Percentiles rank a stretch among this genome's conserved stretches.
Conservation (phyloP, 2,888 invertebrate genomes). For the Calameuta idolon region DNA sequence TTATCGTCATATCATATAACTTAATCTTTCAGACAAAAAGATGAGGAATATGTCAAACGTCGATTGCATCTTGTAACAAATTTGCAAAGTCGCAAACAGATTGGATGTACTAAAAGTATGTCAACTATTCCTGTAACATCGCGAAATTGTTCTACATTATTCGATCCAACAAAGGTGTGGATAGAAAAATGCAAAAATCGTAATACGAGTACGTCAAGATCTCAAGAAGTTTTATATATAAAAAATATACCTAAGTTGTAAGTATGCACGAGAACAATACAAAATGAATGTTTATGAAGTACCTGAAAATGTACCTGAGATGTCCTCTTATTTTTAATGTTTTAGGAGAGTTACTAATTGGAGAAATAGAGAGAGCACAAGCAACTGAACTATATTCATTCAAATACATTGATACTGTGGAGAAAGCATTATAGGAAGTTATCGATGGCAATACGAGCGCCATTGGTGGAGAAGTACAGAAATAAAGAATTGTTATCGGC, state of each 20-base stretch:
- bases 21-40: conserved; percentile 45
- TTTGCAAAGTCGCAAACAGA: background rate
- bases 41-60: conserved; percentile 49
- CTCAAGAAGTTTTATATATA: conserved; percentile 43
- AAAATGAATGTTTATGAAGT: background rate
- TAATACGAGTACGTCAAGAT: background rate
- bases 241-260: conserved; percentile 58
- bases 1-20: background rate
- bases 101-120: background rate
- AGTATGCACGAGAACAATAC: conserved; percentile 21
- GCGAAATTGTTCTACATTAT: conserved; percentile 43
- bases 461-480: background rate
- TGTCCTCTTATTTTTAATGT: conserved; percentile 8
- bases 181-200: conserved; percentile 46
- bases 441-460: too few species aligned
- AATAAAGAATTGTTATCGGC: background rate
- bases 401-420: too few species aligned
- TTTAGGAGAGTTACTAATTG: conserved; percentile 33
- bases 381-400: background rate
- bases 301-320: conserved; percentile 9
- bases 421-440: too few species aligned
- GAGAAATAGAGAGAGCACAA: conserved; percentile 37
- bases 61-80: conserved; percentile 31
- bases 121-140: background rate
- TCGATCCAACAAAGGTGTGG: conserved; percentile 57